Evolutionary conservation across 92 coral and sea anemone species (phyloP), one percentile per base, ranked within the genome.

Genomic region (Parazoanthus swiftii): DNA sequence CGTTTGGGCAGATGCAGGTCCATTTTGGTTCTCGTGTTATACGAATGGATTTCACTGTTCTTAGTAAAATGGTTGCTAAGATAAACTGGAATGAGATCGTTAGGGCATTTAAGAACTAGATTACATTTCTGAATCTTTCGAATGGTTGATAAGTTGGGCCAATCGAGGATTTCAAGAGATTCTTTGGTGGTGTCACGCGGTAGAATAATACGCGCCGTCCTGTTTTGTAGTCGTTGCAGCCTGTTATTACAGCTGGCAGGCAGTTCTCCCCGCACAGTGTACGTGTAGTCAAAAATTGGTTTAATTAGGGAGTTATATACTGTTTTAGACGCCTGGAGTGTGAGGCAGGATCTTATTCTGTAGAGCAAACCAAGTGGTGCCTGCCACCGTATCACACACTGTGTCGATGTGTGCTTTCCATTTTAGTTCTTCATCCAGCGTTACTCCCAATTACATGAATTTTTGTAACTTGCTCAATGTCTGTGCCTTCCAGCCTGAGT

Each of bases 21-120:
- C 0, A 0, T 29, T 0, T 29, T 29, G 33, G 33, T 29, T 29
- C 33, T 29, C 33, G 33, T 29, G 33, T 29, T 29, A 29, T 29
- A 29, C 33, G 33, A 29, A 29, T 29, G 33, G 0, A 29, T 29
- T 29, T 29, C 33, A 29, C 33, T 29, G 33, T 29, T 29, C 33
- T 29, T 29, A 29, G 33, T 29, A 29, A 29, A 29, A 29, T 29
- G 33, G 33, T 29, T 29, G 33, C 33, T 29, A 29, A 29, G 33
- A 29, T 29, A 29, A 29, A 29, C 33, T 29, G 33, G 33, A 29
- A 29, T 0, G 33, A 72, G 36, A 72, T 72, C 36, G 33, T 72
- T 72, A 4, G 18, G 76, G 76, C 76, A 72, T 72, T 72, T 72
- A 72, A 72, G n/a, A 72, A 72, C 76, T 21, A 72, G 76, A 10